Conservation (phyloP, 1,140 invertebrate species). For the Euura saliciscinereae region DNA sequence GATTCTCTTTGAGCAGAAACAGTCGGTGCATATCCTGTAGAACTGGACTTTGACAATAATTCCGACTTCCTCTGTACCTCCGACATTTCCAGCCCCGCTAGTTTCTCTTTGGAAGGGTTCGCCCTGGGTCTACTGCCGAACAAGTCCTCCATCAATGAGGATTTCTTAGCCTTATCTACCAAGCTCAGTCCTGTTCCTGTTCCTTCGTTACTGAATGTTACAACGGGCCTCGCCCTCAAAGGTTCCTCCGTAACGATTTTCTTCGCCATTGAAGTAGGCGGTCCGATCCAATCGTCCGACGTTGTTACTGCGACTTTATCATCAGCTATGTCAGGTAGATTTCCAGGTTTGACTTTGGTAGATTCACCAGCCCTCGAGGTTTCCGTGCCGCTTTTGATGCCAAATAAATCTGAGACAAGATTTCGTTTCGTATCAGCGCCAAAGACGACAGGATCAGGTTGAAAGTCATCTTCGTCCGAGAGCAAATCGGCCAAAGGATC, state of each 20-base stretch:
- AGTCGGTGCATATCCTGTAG: slow-evolving; percentile 27
- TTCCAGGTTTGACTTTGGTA: too few relatives aligned
- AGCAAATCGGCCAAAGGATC: slow-evolving; percentile 37
- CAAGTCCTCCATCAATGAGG: slow-evolving; percentile 41
- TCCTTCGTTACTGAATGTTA: not conserved
- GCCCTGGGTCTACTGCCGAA: slow-evolving; percentile 35
- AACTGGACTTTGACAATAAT: slow-evolving; percentile 18
- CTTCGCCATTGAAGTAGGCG: not conserved
- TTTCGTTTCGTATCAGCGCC: slow-evolving; percentile 26
- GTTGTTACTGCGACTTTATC: not conserved
- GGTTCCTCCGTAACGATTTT: not conserved
- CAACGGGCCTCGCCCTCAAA: not conserved
- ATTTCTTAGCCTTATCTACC: slow-evolving; percentile 33
- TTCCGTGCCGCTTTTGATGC: slow-evolving; percentile 25
- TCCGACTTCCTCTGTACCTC: slow-evolving; percentile 18
- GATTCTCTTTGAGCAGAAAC: slow-evolving; percentile 31
- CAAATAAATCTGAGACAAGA: slow-evolving; percentile 38
- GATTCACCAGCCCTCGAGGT: not conserved
- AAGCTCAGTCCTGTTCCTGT: not conserved
- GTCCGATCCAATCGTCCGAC: not conserved
- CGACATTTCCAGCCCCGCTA: slow-evolving; percentile 14
- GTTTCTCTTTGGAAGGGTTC: slow-evolving; percentile 19
- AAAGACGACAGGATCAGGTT: slow-evolving; percentile 24
- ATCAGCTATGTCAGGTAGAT: not conserved
- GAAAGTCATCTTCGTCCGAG: slow-evolving; percentile 34